phyloP scores from a whole-genome alignment of 1,140 invertebrate genomes.

The Bombus huntii region DNA sequence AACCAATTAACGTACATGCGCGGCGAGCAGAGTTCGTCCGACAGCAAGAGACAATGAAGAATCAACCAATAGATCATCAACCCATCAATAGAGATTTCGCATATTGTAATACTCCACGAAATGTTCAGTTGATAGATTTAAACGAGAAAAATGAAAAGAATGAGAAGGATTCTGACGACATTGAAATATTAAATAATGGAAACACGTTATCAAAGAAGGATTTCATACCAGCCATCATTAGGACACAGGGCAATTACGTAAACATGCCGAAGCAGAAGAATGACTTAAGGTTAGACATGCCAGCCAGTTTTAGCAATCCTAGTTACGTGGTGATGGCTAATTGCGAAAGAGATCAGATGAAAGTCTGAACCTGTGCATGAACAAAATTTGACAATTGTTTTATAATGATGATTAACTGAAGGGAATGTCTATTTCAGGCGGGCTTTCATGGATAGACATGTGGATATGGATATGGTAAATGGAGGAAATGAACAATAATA shows the following conservation, averaged over 20 bases:
- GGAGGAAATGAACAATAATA: not conserved
- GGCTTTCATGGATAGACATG: not conserved
- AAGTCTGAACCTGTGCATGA: constrained; percentile 25
- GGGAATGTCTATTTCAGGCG: not conserved
- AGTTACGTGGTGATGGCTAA: constrained; percentile 77
- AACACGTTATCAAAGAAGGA: constrained; percentile 41
- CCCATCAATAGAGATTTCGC: constrained; percentile 66
- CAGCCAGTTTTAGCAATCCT: constrained; percentile 81
- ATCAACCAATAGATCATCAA: constrained; percentile 18
- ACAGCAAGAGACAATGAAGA: constrained; percentile 66
- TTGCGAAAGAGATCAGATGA: constrained; percentile 41
- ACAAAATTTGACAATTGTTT: not conserved
- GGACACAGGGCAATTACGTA: constrained; percentile 84
- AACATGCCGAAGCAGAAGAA: constrained; percentile 84
- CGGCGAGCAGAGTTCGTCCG: constrained; percentile 77
- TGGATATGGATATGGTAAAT: not conserved
- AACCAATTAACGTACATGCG: constrained; percentile 79
- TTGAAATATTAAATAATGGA: not conserved
- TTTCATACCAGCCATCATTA: constrained; percentile 74
- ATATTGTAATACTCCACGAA: constrained; percentile 76
- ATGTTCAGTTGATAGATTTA: constrained; percentile 69
- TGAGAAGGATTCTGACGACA: not conserved
- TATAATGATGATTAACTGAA: not conserved
- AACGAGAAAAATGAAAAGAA: not conserved
- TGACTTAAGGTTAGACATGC: constrained; percentile 80